Conservation (phyloP, 1,140 invertebrate species). For the Cydia amplana region DNA sequence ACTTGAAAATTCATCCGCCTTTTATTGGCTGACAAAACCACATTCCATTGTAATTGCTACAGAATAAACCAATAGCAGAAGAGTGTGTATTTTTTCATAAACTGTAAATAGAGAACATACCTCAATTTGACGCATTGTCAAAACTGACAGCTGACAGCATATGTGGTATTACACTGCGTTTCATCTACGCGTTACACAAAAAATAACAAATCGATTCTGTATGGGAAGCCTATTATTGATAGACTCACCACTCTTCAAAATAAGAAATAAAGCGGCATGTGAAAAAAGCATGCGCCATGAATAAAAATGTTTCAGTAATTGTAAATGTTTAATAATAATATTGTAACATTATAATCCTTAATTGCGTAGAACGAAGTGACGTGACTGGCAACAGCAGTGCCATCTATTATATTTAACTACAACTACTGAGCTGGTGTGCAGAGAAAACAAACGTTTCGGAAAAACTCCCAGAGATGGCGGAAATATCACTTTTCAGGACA, state of each 20-base stretch:
- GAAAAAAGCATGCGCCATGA: background rate
- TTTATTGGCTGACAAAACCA: background rate
- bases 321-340: background rate
- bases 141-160: constrained; percentile 6
- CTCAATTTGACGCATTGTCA: background rate
- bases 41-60: background rate
- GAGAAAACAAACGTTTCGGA: background rate
- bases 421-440: no score
- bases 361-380: background rate
- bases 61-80: background rate
- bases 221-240: background rate
- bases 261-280: background rate
- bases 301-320: background rate
- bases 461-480: background rate
- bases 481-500: background rate
- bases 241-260: background rate
- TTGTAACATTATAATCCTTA: background rate
- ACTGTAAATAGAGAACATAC: background rate
- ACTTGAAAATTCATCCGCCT: background rate
- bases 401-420: background rate
- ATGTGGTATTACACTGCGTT: background rate
- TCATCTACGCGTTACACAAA: background rate
- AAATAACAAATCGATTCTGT: background rate
- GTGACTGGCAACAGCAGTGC: background rate
- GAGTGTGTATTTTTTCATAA: background rate